These are phyloP conservation scores for Montipora cactus DNA, from an alignment of 64 coral and sea anemone species.

Conservation along the genomic window DNA sequence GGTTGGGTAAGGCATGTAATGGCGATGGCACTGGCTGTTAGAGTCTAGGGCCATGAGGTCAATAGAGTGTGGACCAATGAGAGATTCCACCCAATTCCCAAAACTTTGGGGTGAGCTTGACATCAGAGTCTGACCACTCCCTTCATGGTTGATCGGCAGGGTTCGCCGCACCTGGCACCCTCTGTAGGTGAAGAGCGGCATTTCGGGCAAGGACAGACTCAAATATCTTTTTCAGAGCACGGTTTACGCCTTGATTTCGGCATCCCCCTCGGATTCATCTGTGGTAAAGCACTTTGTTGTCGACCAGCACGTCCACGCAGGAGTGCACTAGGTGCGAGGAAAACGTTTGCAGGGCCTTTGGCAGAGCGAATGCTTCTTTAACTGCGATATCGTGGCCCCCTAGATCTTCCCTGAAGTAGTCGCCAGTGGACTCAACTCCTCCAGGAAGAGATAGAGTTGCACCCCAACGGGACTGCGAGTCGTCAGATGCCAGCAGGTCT, in stretches of 20 bases:
- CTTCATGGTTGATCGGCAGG: conserved; percentile 26
- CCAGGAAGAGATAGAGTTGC: neutral
- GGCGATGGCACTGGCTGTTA: neutral
- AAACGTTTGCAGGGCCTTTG: neutral
- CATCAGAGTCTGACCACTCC: neutral
- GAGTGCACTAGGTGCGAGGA: neutral
- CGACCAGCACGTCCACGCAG: neutral
- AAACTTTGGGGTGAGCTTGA: neutral
- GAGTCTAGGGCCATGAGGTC: conserved; percentile 54
- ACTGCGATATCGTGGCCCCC: neutral
- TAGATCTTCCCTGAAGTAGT: neutral
- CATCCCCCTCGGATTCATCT: neutral
- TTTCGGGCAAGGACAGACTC: neutral
- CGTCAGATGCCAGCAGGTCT: conserved; percentile 2
- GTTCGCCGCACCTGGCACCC: neutral
- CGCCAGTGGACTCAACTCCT: neutral
- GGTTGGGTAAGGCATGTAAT: conserved; percentile 33
- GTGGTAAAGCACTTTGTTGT: conserved; percentile 11
- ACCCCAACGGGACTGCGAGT: conserved; percentile 23
- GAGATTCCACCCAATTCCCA: neutral
- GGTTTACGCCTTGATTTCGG: conserved; percentile 14
- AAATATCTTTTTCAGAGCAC: neutral
- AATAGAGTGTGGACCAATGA: conserved; percentile 1
- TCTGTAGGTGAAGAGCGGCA: conserved; percentile 7
- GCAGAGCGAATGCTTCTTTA: neutral